Evolutionary conservation across 2,113 vertebrate species (phyloP).

Genomic region (Ageneiosus marmoratus): DNA sequence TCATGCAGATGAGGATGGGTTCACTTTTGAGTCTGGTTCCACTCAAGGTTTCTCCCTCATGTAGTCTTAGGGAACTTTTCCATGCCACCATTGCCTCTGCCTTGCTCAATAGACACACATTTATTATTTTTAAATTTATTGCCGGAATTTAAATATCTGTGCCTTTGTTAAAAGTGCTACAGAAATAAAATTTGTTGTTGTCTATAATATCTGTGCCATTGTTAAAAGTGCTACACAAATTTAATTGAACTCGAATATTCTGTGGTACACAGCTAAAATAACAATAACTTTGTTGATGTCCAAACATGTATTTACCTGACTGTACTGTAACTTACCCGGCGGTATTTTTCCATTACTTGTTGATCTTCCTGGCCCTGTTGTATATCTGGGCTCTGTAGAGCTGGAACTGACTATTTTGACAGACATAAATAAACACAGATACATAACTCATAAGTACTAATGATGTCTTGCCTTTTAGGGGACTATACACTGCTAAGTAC

Average conservation of each 20-base stretch:
- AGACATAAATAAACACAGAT: neutral
- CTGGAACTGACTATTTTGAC: conserved; percentile 8
- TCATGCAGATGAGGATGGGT: neutral
- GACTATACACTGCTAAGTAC: neutral
- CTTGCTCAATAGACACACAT: neutral
- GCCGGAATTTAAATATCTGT: neutral
- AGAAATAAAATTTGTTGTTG: neutral
- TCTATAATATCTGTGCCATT: neutral
- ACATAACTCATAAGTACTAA: neutral
- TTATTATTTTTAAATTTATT: neutral
- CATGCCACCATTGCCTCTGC: neutral
- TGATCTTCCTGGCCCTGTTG: conserved; percentile 7
- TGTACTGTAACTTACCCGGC: conserved; percentile 50
- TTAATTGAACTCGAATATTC: neutral
- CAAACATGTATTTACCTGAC: neutral
- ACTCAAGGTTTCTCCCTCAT: neutral
- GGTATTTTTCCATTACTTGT: conserved; percentile 50
- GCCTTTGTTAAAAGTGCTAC: no score
- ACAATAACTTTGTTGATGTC: neutral
- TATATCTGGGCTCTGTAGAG: conserved; percentile 6
- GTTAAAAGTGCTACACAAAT: neutral
- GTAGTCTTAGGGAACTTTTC: neutral
- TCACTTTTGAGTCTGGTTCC: neutral
- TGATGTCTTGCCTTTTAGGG: neutral
- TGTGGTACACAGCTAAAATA: neutral